These are phyloP conservation scores for Rhynchophorus ferrugineus DNA, from an alignment of 1,140 invertebrate species.

Conservation along the genomic window DNA sequence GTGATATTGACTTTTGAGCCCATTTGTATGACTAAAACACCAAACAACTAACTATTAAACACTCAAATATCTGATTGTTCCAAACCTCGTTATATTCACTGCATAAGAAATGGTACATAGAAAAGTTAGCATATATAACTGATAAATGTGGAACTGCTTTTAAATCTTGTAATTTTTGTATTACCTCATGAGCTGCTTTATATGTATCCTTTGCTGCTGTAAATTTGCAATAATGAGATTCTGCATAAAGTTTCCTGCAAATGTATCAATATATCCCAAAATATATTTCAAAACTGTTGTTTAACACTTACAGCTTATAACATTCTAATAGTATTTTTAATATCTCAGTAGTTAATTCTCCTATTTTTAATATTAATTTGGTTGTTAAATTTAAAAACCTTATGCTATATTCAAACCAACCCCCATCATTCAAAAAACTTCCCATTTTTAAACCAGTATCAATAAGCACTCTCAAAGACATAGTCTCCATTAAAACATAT, in stretches of 20 bases:
- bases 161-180: constrained; percentile 39
- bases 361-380: constrained; percentile 35
- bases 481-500: constrained; percentile 28
- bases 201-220: constrained; percentile 60
- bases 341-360: constrained; percentile 39
- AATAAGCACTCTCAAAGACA: constrained; percentile 36
- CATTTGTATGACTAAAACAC: constrained; percentile 44
- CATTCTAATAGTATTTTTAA: constrained; percentile 56
- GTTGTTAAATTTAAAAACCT: constrained; percentile 58
- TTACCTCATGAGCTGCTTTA: constrained; percentile 38
- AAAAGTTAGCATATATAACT: constrained; percentile 70
- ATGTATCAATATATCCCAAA: not conserved
- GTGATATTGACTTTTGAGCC: constrained; percentile 62
- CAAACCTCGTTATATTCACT: constrained; percentile 72
- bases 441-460: constrained; percentile 55
- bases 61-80: not conserved
- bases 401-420: constrained; percentile 70
- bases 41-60: not conserved
- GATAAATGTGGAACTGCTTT: constrained; percentile 53
- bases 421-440: constrained; percentile 77
- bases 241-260: constrained; percentile 68
- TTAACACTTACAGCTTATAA: constrained; percentile 56
- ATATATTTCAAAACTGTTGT: constrained; percentile 5
- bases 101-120: constrained; percentile 67
- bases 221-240: constrained; percentile 72